Evolutionary conservation across 2,113 vertebrate genomes (phyloP).

Genomic region (Semnopithecus entellus): DNA sequence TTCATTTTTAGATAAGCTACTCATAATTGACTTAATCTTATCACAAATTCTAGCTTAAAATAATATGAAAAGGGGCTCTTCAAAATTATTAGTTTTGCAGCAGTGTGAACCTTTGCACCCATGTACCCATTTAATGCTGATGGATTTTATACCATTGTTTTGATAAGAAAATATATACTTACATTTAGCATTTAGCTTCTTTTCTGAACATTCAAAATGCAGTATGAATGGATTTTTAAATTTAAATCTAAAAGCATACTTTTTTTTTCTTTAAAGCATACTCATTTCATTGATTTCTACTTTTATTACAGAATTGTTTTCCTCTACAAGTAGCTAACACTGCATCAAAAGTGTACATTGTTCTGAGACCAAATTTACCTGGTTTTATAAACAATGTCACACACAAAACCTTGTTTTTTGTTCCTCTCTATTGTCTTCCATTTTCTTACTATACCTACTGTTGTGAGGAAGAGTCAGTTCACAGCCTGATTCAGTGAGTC

Average conservation of each 20-base stretch:
- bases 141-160: neutral
- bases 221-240: neutral
- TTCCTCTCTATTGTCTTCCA: neutral
- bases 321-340: neutral
- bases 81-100: neutral
- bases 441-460: slow-evolving; percentile 34
- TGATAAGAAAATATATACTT: slow-evolving; percentile 27
- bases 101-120: neutral
- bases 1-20: slow-evolving; percentile 29
- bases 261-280: slow-evolving; percentile 46
- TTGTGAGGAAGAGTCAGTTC: slow-evolving; percentile 40
- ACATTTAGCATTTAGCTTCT: neutral
- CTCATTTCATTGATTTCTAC: neutral
- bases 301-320: slow-evolving; percentile 55
- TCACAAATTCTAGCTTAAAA: neutral
- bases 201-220: slow-evolving; percentile 38
- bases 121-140: slow-evolving; percentile 24
- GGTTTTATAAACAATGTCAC: neutral
- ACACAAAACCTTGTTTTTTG: neutral
- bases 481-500: slow-evolving; percentile 33
- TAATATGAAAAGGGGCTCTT: neutral
- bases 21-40: slow-evolving; percentile 14
- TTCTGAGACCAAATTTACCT: slow-evolving; percentile 16
- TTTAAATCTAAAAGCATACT: slow-evolving; percentile 6
- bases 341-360: neutral